These are phyloP conservation scores for Zosterops lateralis DNA, from an alignment of 2,113 vertebrate genomes.

Conservation along the genomic window DNA sequence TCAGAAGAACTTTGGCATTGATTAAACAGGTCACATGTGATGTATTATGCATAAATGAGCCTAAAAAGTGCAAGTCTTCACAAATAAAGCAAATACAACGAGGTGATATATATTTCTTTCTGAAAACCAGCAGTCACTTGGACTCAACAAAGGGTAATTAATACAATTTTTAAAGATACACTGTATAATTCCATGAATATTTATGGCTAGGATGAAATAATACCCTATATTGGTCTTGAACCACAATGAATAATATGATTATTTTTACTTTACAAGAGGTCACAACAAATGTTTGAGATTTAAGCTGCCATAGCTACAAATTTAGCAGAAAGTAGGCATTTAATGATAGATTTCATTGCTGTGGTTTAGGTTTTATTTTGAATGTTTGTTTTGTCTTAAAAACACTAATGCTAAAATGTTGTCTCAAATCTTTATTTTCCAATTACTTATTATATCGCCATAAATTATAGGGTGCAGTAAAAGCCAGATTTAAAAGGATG, in stretches of 20 bases:
- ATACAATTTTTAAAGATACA: constrained; percentile 51
- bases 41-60: constrained; percentile 56
- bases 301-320: constrained; percentile 73
- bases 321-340: constrained; percentile 83
- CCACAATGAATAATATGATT: constrained; percentile 76
- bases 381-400: constrained; percentile 85
- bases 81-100: neutral
- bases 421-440: constrained; percentile 84
- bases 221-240: constrained; percentile 50
- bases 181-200: constrained; percentile 50
- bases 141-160: constrained; percentile 70
- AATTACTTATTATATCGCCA: constrained; percentile 85
- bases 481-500: constrained; percentile 81
- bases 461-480: constrained; percentile 80
- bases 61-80: constrained; percentile 38
- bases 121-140: constrained; percentile 55
- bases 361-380: constrained; percentile 82
- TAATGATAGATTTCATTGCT: constrained; percentile 81
- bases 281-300: constrained; percentile 74
- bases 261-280: constrained; percentile 76
- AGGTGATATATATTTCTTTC: constrained; percentile 30
- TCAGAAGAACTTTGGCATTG: constrained; percentile 52
- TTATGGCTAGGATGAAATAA: constrained; percentile 63
- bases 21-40: constrained; percentile 65
- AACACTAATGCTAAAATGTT: constrained; percentile 84